phyloP scores from a whole-genome alignment of 1,140 invertebrate genomes.

The Drosophila jambulina region DNA sequence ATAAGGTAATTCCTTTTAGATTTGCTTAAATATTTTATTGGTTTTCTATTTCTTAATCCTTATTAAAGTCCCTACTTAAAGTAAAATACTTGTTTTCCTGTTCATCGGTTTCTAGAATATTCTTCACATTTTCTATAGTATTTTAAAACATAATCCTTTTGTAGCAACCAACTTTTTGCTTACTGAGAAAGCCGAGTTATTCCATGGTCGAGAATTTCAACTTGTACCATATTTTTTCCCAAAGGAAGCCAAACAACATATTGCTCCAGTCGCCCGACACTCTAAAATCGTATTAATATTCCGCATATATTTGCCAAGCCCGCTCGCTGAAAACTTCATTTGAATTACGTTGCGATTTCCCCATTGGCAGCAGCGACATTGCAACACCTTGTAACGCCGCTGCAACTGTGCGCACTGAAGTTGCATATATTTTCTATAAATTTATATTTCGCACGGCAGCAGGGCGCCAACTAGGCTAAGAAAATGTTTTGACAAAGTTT shows the following conservation, averaged over 20 bases:
- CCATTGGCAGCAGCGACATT: slow-evolving; percentile 29
- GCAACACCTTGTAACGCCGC: slow-evolving; percentile 31
- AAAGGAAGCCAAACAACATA: neutral
- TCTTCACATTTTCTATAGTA: neutral
- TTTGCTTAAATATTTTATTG: neutral
- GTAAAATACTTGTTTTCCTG: too few relatives aligned
- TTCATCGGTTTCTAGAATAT: too few relatives aligned
- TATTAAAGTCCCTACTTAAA: too few relatives aligned
- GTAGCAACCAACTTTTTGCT: neutral
- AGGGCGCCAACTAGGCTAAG: slow-evolving; percentile 44
- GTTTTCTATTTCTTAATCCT: too few relatives aligned
- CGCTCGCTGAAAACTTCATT: slow-evolving; percentile 42
- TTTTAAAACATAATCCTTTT: neutral
- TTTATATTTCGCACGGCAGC: slow-evolving; percentile 39
- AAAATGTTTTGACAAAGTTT: slow-evolving; percentile 63
- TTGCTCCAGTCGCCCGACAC: neutral
- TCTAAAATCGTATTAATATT: slow-evolving; percentile 46
- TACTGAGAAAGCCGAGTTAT: neutral
- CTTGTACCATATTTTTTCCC: neutral
- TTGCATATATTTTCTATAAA: slow-evolving; percentile 70
- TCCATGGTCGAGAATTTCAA: neutral
- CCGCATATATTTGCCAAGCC: slow-evolving; percentile 44
- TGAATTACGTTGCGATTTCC: slow-evolving; percentile 64
- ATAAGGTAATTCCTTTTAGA: neutral
- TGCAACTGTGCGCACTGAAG: slow-evolving; percentile 28